Conservation (phyloP, 2,888 invertebrate species). For the Lymantria dispar region DNA sequence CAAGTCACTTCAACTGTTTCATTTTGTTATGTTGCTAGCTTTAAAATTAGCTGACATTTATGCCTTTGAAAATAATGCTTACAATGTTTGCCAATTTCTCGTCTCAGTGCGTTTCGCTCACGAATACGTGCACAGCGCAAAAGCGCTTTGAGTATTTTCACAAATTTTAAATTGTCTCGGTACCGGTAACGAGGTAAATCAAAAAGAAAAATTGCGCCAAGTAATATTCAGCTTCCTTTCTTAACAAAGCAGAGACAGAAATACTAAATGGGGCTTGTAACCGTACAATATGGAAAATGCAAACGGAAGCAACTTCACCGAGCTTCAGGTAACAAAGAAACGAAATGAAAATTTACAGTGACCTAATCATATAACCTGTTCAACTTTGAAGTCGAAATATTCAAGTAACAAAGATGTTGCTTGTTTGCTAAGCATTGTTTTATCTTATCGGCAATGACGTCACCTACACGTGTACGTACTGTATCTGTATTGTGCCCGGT, state of each 20-base stretch:
- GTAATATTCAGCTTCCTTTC: constrained; percentile 26
- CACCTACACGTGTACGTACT: constrained; percentile 9
- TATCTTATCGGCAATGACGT: constrained; percentile 22
- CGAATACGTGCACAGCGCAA: not conserved
- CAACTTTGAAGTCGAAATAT: constrained; percentile 10
- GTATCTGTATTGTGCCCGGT: constrained; percentile 15
- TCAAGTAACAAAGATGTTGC: constrained; percentile 1
- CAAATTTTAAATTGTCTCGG: constrained; percentile 19
- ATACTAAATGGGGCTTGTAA: constrained; percentile 32
- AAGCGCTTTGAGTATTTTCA: constrained; percentile 10
- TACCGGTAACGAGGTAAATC: constrained; percentile 24
- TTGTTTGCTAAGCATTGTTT: constrained; percentile 9
- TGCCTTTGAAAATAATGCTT: not conserved
- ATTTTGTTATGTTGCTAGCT: not conserved
- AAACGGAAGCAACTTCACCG: constrained; percentile 16
- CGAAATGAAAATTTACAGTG: constrained; percentile 10
- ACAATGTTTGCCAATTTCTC: not conserved
- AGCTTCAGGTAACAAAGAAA: constrained; percentile 14
- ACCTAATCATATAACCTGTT: constrained; percentile 23
- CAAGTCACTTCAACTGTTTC: constrained; percentile 9
- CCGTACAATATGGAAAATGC: constrained; percentile 23
- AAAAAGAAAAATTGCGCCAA: constrained; percentile 26
- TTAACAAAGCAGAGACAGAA: constrained; percentile 26
- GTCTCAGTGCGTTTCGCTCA: not conserved
- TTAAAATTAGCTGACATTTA: not conserved